Conservation (phyloP, 2,797 vertebrate species). For the Lateolabrax maculatus region DNA sequence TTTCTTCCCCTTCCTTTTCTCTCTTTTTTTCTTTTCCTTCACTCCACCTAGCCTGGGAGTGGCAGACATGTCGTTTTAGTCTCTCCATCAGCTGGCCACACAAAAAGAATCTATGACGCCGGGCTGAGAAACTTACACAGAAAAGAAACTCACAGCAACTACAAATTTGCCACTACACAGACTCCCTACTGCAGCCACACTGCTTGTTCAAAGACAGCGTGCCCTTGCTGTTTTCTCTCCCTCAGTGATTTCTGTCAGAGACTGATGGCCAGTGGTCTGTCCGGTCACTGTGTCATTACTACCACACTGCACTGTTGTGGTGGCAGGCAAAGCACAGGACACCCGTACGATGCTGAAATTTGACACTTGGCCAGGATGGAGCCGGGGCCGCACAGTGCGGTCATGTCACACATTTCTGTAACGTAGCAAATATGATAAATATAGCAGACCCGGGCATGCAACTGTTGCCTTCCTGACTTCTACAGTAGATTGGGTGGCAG, state of each 20-base stretch:
- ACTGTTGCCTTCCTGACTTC: conserved; percentile 49
- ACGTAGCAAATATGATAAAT: conserved; percentile 75
- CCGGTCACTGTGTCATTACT: conserved; percentile 40
- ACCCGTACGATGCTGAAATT: conserved; percentile 66
- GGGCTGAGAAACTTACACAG: not conserved
- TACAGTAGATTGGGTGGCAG: conserved; percentile 49
- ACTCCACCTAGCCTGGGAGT: conserved; percentile 17
- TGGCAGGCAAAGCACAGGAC: conserved; percentile 44
- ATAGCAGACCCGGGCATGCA: conserved; percentile 68
- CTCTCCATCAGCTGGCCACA: conserved; percentile 19
- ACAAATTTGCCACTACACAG: not conserved
- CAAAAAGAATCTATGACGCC: not conserved
- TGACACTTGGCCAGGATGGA: conserved; percentile 63
- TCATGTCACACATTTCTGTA: conserved; percentile 64
- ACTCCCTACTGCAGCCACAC: not conserved
- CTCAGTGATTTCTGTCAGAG: conserved; percentile 33
- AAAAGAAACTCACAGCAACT: conserved; percentile 7
- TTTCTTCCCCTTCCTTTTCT: conserved; percentile 64
- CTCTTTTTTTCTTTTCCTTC: conserved; percentile 17
- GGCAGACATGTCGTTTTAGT: conserved; percentile 29
- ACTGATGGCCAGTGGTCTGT: conserved; percentile 17
- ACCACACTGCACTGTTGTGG: conserved; percentile 48
- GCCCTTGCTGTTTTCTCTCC: conserved; percentile 11
- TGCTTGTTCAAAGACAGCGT: not conserved
- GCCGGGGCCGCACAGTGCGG: conserved; percentile 31